A percentile compares a stretch with the other conserved stretches of the same genome.
Evolutionary conservation across 2,888 invertebrate genomes (phyloP).

Genomic region (Drosophila flavopinicola): DNA sequence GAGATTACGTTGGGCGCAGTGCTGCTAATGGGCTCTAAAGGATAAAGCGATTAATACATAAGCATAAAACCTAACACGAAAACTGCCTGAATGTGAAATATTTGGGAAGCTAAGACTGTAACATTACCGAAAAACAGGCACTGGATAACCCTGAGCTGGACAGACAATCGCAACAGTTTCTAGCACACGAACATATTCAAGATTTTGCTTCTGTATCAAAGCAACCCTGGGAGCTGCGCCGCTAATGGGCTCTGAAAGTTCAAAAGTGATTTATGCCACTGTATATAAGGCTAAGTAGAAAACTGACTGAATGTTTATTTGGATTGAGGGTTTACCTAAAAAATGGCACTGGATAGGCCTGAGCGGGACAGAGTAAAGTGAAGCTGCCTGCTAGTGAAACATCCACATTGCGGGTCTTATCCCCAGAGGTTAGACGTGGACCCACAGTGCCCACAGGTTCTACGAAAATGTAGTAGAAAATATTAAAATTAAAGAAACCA

Average conservation of each 20-base stretch:
- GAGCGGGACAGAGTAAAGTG: constrained; percentile 87
- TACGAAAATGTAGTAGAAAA: constrained; percentile 11
- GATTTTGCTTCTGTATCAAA: constrained; percentile 83
- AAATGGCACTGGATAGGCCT: constrained; percentile 88
- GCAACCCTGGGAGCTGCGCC: constrained; percentile 89
- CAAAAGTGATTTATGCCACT: background rate
- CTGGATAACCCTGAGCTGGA: constrained; percentile 86
- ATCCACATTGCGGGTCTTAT: constrained; percentile 84
- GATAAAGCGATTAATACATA: constrained; percentile 43
- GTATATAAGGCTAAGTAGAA: background rate
- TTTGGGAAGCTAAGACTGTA: constrained; percentile 53
- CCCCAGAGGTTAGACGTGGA: constrained; percentile 89
- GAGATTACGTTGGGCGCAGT: constrained; percentile 88
- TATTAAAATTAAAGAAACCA: background rate
- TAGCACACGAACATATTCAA: constrained; percentile 83
- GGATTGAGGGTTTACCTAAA: constrained; percentile 86
- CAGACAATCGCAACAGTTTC: constrained; percentile 79
- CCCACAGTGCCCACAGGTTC: constrained; percentile 83
- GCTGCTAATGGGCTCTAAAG: constrained; percentile 89
- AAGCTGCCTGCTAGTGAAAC: constrained; percentile 52
- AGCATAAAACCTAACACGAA: constrained; percentile 1
- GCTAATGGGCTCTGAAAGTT: constrained; percentile 87
- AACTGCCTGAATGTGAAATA: constrained; percentile 39
- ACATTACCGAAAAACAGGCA: constrained; percentile 86
- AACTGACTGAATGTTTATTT: constrained; percentile 44